Evolutionary conservation across 2,888 invertebrate genomes (phyloP), one percentile per base, ranked within the genome.

Genomic region (Cerastis leucographa): DNA sequence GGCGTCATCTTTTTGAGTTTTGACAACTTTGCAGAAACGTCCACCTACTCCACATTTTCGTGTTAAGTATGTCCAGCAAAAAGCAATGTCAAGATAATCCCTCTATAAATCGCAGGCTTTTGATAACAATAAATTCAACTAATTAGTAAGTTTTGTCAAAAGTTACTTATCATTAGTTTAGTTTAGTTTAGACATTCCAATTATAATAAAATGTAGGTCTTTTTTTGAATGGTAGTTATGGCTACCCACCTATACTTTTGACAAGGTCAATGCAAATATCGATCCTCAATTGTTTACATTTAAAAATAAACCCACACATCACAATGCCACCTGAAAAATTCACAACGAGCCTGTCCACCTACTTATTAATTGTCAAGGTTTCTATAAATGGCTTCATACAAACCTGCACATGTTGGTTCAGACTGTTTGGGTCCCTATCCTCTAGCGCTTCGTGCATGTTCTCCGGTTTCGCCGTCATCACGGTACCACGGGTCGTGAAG

Each of bases 401-500:
- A 93, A 98, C 98, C 97, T 98, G 97, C 69, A 98, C 95, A 92
- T 98, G 98, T 78, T 97, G 97, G 90, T 98, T 98, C 81, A 98
- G 92, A 80, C 96, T 97, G 88, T 98, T 97, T 0, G 98, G 98
- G 90, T 98, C 98, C 81, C 98, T 93, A 88, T 98, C 98, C 88
- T 98, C 98, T 78, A 98, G 93, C 71, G 97, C 97, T 64, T 96
- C 95, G 11, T 92, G 92, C 8, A 89, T 85, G 61, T 92, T 96
- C 61, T 95, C 96, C 69, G 96, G 94, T 83, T 97, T 97, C 35
- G 91, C 90, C 49, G 91, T 89, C 88, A 93, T 91, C 61, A 89
- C 85, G 61, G 87, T 84, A 17, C 88, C 73, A 9, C 73, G 73
- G 73, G 29, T 73, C 62, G 74, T 54, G 46, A 71, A 78, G 22